A percentile compares a stretch with the other conserved stretches of the same genome.
Evolutionary conservation across 2,888 invertebrate species (phyloP).

Genomic region (Agrochola lota): DNA sequence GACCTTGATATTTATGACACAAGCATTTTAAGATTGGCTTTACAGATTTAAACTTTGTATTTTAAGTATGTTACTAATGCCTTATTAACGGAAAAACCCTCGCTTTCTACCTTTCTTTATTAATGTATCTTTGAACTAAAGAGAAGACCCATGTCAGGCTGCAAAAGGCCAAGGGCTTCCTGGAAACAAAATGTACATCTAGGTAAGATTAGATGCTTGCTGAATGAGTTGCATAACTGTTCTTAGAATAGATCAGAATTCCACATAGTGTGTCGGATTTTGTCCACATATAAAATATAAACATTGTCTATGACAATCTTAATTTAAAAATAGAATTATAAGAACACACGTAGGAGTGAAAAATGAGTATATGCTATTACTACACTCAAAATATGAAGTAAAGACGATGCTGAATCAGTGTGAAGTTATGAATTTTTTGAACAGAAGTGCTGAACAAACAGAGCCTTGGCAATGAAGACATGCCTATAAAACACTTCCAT

Average conservation of each 20-base stretch:
- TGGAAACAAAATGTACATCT: constrained; percentile 44
- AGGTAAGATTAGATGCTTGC: constrained; percentile 52
- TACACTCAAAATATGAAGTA: constrained; percentile 13
- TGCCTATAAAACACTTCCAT: constrained; percentile 79
- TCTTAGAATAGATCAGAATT: constrained; percentile 56
- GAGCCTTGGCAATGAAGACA: constrained; percentile 75
- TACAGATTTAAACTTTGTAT: constrained; percentile 70
- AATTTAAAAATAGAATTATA: constrained; percentile 42
- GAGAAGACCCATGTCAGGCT: background rate
- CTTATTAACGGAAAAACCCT: constrained; percentile 43
- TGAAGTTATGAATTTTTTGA: constrained; percentile 66
- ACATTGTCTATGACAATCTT: constrained; percentile 37
- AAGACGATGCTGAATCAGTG: constrained; percentile 55
- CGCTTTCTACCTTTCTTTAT: constrained; percentile 26
- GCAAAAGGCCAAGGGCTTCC: constrained; percentile 44
- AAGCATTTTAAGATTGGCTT: constrained; percentile 76
- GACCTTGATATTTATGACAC: constrained; percentile 84
- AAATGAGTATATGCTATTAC: constrained; percentile 34
- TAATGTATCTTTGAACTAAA: background rate
- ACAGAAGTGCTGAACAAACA: constrained; percentile 72
- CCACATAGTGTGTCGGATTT: constrained; percentile 47
- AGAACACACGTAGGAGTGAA: constrained; percentile 41
- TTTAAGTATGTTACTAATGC: constrained; percentile 46
- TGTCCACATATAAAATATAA: constrained; percentile 45
- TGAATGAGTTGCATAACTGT: constrained; percentile 58